Conservation (phyloP, 1,140 invertebrate genomes). For the Drosophila ercepeae region DNA sequence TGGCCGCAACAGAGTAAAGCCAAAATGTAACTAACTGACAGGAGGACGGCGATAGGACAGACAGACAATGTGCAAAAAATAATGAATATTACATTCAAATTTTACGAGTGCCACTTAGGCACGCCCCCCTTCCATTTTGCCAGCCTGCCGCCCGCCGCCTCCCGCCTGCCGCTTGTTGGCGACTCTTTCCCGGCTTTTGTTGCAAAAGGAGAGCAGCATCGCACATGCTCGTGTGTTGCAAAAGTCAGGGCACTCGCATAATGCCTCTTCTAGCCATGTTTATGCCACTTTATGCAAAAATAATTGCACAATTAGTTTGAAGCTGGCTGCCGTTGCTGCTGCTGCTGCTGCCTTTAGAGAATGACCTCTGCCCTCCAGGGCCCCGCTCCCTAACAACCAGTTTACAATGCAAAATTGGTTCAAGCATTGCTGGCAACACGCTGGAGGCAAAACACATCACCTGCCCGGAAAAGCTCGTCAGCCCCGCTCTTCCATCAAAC, state of each 20-base stretch:
- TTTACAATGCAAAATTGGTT: constrained; percentile 77
- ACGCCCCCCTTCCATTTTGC: constrained; percentile 44
- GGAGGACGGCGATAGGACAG: constrained; percentile 15
- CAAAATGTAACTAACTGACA: constrained; percentile 49
- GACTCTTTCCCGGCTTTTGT: not conserved
- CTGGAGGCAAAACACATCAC: constrained; percentile 52
- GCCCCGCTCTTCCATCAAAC: constrained; percentile 18
- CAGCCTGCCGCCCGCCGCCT: not conserved
- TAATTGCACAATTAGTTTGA: constrained; percentile 84
- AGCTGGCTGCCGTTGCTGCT: constrained; percentile 60
- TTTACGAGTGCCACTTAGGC: constrained; percentile 79
- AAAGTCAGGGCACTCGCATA: constrained; percentile 80
- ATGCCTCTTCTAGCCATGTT: constrained; percentile 83
- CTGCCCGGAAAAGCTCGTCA: constrained; percentile 46
- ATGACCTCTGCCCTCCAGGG: constrained; percentile 30
- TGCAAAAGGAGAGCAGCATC: constrained; percentile 14
- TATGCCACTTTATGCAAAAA: constrained; percentile 84
- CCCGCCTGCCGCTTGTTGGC: not conserved
- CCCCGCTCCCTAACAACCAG: constrained; percentile 3
- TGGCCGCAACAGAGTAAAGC: constrained; percentile 39
- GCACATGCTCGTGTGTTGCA: constrained; percentile 71
- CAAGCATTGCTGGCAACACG: constrained; percentile 71
- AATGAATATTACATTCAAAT: constrained; percentile 82
- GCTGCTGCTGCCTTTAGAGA: constrained; percentile 35
- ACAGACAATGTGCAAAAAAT: constrained; percentile 77